Evolutionary conservation across 2,888 invertebrate genomes (phyloP).

Genomic region (Melanchra persicariae): DNA sequence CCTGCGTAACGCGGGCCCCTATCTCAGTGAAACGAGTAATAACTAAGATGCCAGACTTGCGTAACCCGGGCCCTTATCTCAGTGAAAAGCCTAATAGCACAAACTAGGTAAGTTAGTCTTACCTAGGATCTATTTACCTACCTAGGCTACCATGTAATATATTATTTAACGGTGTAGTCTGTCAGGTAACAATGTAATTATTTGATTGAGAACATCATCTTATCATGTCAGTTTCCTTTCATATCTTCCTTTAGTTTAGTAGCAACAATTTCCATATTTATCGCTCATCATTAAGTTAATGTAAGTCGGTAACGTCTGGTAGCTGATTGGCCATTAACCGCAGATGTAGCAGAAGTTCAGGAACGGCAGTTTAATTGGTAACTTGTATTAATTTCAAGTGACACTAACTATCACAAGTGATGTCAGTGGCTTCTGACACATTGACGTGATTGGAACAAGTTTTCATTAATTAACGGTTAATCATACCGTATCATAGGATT

Average conservation of each 20-base stretch:
- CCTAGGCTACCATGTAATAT: too few relatives aligned
- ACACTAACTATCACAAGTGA: background rate
- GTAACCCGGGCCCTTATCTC: too few relatives aligned
- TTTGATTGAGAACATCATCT: background rate
- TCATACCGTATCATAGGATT: too few relatives aligned
- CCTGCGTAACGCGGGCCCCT: too few relatives aligned
- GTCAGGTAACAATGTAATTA: background rate
- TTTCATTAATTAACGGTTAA: background rate
- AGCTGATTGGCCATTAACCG: constrained; percentile 5
- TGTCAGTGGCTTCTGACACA: background rate
- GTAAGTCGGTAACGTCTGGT: constrained; percentile 19
- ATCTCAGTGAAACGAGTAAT: too few relatives aligned
- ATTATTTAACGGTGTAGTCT: background rate
- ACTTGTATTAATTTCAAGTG: constrained; percentile 32
- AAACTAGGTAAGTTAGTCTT: too few relatives aligned
- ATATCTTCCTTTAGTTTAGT: background rate
- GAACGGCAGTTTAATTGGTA: constrained; percentile 16
- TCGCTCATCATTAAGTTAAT: background rate
- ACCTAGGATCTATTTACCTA: too few relatives aligned
- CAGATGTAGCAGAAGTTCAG: constrained; percentile 12
- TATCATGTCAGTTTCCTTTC: background rate
- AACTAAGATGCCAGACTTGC: too few relatives aligned
- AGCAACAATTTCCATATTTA: background rate
- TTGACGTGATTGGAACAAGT: background rate
- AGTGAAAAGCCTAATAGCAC: too few relatives aligned